Evolutionary conservation across 2,797 vertebrate genomes (phyloP).

Genomic region (Rhynchotus rufescens): DNA sequence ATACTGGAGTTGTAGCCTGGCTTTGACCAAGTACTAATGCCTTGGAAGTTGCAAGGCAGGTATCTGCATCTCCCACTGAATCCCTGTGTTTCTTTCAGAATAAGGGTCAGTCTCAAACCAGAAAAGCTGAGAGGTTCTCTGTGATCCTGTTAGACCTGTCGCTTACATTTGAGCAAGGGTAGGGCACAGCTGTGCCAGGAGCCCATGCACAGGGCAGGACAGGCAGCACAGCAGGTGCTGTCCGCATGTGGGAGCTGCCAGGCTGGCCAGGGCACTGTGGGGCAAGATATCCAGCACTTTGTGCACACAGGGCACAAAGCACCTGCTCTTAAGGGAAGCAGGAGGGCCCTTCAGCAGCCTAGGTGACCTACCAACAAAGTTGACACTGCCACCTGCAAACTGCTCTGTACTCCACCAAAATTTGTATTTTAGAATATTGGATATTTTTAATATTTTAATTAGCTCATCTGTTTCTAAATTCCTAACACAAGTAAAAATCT

Average conservation of each 20-base stretch:
- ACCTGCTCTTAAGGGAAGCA: no score
- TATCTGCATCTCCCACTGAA: neutral
- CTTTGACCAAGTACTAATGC: accelerated
- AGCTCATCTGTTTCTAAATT: conserved; percentile 11
- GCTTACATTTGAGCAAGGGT: neutral
- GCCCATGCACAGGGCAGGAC: no score
- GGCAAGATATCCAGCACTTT: neutral
- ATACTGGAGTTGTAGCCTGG: neutral
- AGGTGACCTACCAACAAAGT: neutral
- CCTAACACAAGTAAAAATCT: neutral
- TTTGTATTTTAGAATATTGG: neutral
- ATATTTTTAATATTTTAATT: conserved; percentile 3
- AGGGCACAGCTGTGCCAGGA: no score
- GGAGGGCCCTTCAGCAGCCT: neutral
- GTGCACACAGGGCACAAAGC: neutral
- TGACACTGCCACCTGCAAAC: neutral
- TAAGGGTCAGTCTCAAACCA: neutral
- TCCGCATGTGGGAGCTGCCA: no score
- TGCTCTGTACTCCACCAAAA: neutral
- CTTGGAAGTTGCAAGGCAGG: accelerated
- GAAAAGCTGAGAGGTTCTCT: neutral
- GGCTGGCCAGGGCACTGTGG: no score
- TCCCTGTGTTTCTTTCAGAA: neutral
- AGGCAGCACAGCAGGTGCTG: no score
- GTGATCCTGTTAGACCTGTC: neutral